Evolutionary conservation across 2,797 vertebrate genomes (phyloP).

Genomic region (Sparus aurata): DNA sequence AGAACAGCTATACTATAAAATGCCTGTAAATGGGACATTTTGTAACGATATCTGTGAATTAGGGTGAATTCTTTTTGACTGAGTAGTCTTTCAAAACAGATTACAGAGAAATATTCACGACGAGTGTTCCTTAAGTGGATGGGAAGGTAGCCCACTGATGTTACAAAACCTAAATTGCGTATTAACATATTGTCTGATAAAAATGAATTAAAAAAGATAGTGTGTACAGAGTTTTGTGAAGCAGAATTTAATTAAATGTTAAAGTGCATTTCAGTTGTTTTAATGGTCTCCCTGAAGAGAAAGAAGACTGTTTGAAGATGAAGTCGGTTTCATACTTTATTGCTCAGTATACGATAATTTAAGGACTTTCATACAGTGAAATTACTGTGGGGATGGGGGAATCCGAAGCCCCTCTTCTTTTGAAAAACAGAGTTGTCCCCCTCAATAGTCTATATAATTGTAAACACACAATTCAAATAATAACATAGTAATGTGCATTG

Average conservation of each 20-base stretch:
- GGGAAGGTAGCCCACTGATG: neutral
- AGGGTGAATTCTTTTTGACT: neutral
- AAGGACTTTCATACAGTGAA: neutral
- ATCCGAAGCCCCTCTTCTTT: too few species aligned
- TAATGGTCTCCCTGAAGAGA: neutral
- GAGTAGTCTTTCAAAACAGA: neutral
- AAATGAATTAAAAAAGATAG: neutral
- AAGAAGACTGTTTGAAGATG: neutral
- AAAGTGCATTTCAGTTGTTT: too few species aligned
- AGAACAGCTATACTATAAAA: neutral
- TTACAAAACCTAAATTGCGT: neutral
- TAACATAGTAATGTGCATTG: too few species aligned
- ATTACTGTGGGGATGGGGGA: too few species aligned
- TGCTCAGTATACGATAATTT: neutral
- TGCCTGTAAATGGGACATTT: constrained; percentile 6
- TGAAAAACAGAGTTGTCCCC: too few species aligned
- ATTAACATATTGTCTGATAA: neutral
- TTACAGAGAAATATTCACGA: neutral
- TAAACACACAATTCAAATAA: too few species aligned
- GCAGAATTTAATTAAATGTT: too few species aligned
- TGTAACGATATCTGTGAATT: neutral
- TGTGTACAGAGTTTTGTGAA: too few species aligned
- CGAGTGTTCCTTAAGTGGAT: neutral
- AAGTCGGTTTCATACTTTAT: constrained; percentile 3
- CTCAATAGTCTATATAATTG: too few species aligned